Evolutionary conservation across 2,113 vertebrate species (phyloP).

Genomic region (Oryzias celebensis): DNA sequence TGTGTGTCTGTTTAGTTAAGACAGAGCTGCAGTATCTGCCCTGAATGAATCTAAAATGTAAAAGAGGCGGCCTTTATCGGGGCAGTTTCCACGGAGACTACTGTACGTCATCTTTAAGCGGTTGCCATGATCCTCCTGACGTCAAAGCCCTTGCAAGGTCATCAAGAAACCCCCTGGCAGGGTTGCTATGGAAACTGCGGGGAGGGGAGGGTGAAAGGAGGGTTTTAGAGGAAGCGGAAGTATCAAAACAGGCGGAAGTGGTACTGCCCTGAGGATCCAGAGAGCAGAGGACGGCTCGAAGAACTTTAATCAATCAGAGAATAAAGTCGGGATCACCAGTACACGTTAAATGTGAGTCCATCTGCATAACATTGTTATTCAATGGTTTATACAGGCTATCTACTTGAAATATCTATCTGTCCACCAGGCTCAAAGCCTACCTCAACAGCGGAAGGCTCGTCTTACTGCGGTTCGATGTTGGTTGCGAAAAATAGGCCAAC

Average conservation of each 20-base stretch:
- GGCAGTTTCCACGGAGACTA: conserved; percentile 74
- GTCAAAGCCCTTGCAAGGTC: conserved; percentile 74
- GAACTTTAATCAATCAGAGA: conserved; percentile 74
- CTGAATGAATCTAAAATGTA: not conserved
- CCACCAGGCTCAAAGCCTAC: conserved; percentile 36
- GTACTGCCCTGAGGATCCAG: conserved; percentile 83
- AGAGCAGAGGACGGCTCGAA: conserved; percentile 80
- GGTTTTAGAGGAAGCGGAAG: conserved; percentile 84
- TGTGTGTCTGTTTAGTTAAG: too few relatives aligned
- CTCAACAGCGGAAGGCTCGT: conserved; percentile 69
- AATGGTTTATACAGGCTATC: not conserved
- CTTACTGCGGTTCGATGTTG: conserved; percentile 78
- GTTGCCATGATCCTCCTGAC: conserved; percentile 79
- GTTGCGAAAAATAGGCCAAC: conserved; percentile 75
- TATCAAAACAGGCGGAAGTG: conserved; percentile 83
- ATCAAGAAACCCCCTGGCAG: conserved; percentile 72
- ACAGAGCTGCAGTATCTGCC: too few relatives aligned
- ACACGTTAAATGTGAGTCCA: conserved; percentile 77
- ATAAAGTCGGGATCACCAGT: conserved; percentile 69
- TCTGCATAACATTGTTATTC: conserved; percentile 20
- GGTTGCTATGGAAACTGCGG: conserved; percentile 73
- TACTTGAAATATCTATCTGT: not conserved
- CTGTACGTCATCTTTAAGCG: conserved; percentile 70
- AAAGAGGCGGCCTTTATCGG: conserved; percentile 62
- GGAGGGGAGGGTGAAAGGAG: conserved; percentile 68